These are phyloP conservation scores for Chelon auratus DNA, from an alignment of 2,797 vertebrate genomes.

Conservation along the genomic window DNA sequence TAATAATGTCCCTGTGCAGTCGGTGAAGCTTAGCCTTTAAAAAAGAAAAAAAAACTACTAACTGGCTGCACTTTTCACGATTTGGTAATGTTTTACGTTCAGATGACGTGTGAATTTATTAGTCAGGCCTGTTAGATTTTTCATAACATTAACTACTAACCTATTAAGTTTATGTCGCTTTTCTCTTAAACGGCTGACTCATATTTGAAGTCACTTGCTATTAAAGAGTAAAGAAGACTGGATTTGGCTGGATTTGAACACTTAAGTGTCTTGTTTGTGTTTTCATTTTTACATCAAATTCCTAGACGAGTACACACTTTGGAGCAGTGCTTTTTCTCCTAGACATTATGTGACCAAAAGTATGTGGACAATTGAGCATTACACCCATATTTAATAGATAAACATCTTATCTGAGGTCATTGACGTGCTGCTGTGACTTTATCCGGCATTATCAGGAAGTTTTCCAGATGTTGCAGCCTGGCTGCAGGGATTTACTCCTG, in stretches of 20 bases:
- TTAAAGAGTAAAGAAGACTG: background rate
- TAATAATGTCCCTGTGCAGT: slow-evolving; percentile 40
- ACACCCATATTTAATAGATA: background rate
- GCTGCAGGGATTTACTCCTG: slow-evolving; percentile 17
- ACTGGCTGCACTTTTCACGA: slow-evolving; percentile 16
- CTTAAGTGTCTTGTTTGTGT: slow-evolving; percentile 1
- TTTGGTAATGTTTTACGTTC: slow-evolving; percentile 29
- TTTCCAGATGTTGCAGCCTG: background rate
- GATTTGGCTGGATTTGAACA: background rate
- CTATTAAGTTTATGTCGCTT: background rate
- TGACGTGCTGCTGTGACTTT: background rate
- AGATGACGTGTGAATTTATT: slow-evolving; percentile 18
- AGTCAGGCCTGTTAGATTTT: background rate
- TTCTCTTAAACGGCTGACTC: background rate
- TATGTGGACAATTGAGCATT: background rate
- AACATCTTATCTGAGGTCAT: background rate
- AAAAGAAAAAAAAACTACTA: background rate
- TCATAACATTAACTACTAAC: slow-evolving; percentile 4
- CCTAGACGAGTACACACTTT: background rate
- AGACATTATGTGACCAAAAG: background rate
- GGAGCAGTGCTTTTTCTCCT: background rate
- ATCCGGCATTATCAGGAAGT: background rate
- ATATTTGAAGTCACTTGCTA: slow-evolving; percentile 5
- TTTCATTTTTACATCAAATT: slow-evolving; percentile 6
- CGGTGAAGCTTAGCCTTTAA: slow-evolving; percentile 18